Evolutionary conservation across 2,113 vertebrate genomes (phyloP).

Genomic region (Nothoprocta pentlandii): DNA sequence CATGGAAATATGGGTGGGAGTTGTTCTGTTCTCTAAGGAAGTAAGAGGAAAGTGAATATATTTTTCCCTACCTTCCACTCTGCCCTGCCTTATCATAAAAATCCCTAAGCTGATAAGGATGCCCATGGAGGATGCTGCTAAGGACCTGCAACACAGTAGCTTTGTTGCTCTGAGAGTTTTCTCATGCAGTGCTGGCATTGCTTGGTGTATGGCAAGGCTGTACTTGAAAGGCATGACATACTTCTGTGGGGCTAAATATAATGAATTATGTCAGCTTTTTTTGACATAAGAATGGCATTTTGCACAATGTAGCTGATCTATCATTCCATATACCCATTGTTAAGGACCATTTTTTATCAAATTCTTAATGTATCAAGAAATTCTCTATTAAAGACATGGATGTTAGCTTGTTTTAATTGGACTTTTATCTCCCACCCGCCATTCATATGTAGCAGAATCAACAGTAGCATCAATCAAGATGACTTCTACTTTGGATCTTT

Average conservation of each 20-base stretch:
- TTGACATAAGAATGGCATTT: background rate
- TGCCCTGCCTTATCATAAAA: background rate
- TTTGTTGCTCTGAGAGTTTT: background rate
- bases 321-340: background rate
- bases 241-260: background rate
- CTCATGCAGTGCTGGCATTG: background rate
- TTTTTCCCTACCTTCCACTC: background rate
- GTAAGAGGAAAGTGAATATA: background rate
- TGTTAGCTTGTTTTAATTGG: background rate
- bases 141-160: background rate
- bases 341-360: background rate
- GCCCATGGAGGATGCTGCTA: background rate
- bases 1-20: background rate
- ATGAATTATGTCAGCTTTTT: background rate
- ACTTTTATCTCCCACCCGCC: background rate
- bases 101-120: background rate
- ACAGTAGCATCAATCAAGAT: background rate
- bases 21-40: background rate
- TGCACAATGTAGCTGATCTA: background rate
- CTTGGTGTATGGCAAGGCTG: background rate
- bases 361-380: background rate
- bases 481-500: background rate
- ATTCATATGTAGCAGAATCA: background rate
- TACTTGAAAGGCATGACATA: background rate
- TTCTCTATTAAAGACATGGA: background rate